Evolutionary conservation across 2,888 invertebrate species (phyloP), one percentile per base, ranked within the genome.

Genomic region (Mesorhabditis sp.): DNA sequence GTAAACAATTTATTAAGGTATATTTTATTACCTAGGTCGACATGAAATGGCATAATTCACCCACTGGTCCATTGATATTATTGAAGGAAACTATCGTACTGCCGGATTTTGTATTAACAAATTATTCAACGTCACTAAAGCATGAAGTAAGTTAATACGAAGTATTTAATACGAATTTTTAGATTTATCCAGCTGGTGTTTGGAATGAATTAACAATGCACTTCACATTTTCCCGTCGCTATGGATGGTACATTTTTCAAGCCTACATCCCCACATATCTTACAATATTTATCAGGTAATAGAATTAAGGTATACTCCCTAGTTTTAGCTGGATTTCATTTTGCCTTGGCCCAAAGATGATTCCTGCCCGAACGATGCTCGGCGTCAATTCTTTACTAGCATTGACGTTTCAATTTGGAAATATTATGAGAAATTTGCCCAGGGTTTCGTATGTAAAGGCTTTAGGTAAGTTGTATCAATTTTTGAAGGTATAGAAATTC

Each of bases 211-310:
- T 85, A 67, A 83, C 80, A 13, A 82, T 85, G 78, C 78, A 75
- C 41, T 84, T 84, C 72, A 74, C 74, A 5, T 85, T 85, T 73
- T 76, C 77, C 65, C 73, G 85, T 15, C 76, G 83, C 15, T 85
- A 81, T 72, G 85, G 85, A 44, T 85, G 83, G 81, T 85, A 85
- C 76, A 81, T 83, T 69, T 77, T 85, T 63, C 85, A 85, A 72
- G 85, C 85, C n/a, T 85, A 84, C 67, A 76, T 85, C 63, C 85
- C 85, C 15, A 84, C 85, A n/a, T 85, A 84, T 75, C 76, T 85
- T 6, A 84, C 85, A 5, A 85, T 85, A 65, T 85, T 85, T 71
- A 85, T 85, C 68, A 80, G 81, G 73, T 84, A 62, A 68, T 7
- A 7, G 2, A 6, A 42, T n/a, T 13, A 15, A n/a, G 41, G 13